These are phyloP conservation scores for Leptodactylus fuscus DNA, from an alignment of 2,113 vertebrate species.

Conservation along the genomic window DNA sequence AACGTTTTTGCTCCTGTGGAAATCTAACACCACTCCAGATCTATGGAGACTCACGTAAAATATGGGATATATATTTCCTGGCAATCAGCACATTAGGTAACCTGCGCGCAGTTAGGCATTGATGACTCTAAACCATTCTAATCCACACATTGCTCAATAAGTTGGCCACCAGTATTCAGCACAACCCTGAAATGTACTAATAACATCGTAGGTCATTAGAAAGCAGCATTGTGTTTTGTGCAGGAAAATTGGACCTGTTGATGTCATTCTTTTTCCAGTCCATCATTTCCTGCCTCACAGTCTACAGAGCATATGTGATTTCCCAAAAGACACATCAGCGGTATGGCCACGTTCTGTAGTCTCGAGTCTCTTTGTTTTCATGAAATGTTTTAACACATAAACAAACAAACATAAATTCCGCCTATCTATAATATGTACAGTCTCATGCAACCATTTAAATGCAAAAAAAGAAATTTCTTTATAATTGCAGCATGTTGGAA, in stretches of 20 bases:
- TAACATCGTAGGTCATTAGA: neutral
- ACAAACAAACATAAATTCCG: neutral
- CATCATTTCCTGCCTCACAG: neutral
- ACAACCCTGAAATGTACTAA: neutral
- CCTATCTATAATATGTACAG: too few relatives aligned
- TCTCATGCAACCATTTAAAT: too few relatives aligned
- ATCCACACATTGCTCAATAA: neutral
- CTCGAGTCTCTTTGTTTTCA: neutral
- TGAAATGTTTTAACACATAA: neutral
- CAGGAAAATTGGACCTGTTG: neutral
- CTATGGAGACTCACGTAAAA: neutral
- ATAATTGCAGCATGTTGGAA: too few relatives aligned
- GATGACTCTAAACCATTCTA: neutral
- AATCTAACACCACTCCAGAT: neutral
- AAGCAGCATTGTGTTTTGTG: neutral
- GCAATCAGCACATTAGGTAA: neutral
- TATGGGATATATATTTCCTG: neutral
- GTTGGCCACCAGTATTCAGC: neutral
- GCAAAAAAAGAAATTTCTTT: too few relatives aligned
- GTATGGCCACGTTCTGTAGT: neutral
- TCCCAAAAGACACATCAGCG: neutral
- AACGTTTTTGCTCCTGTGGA: neutral
- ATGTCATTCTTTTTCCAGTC: conserved; percentile 21
- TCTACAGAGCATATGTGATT: conserved; percentile 5
- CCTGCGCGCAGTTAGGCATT: too few relatives aligned